phyloP scores from a whole-genome alignment of 1,140 invertebrate genomes.

The Goniozus legneri region DNA sequence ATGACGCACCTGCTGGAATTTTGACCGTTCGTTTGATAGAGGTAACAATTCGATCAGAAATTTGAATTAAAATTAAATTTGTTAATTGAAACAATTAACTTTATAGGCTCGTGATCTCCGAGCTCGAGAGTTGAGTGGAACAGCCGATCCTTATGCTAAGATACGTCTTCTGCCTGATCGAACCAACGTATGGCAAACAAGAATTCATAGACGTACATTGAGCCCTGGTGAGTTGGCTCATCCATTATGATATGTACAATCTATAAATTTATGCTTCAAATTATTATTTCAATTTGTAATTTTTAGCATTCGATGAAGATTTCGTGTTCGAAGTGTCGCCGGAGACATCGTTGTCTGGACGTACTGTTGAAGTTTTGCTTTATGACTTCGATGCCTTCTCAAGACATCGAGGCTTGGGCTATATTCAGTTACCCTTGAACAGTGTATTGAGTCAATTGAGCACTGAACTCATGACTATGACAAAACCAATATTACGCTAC shows the following conservation, averaged over 20 bases:
- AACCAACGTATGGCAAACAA: constrained; percentile 61
- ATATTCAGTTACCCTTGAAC: constrained; percentile 54
- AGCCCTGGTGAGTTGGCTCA: constrained; percentile 55
- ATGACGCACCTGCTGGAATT: constrained; percentile 52
- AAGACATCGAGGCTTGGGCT: constrained; percentile 59
- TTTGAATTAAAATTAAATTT: background rate
- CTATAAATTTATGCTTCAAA: constrained; percentile 1
- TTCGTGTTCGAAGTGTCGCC: constrained; percentile 72
- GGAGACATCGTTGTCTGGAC: constrained; percentile 50
- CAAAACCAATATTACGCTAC: constrained; percentile 34
- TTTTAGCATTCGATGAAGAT: constrained; percentile 66
- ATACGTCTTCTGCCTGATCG: constrained; percentile 59
- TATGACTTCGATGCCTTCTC: constrained; percentile 69
- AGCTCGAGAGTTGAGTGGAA: constrained; percentile 58
- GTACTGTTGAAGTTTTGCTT: constrained; percentile 55
- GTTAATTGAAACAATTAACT: constrained; percentile 8
- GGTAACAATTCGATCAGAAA: too few relatives aligned
- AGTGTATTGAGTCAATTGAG: constrained; percentile 43
- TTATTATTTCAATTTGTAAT: constrained; percentile 21
- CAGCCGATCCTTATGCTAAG: constrained; percentile 61
- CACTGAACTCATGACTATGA: constrained; percentile 31
- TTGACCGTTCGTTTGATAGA: constrained; percentile 55
- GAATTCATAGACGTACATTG: constrained; percentile 63
- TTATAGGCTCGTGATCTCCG: constrained; percentile 58
- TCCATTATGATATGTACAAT: background rate